Base-by-base conservation (phyloP, 2,797 vertebrate species). In the Ctenopoma kingsleyae region DNA sequence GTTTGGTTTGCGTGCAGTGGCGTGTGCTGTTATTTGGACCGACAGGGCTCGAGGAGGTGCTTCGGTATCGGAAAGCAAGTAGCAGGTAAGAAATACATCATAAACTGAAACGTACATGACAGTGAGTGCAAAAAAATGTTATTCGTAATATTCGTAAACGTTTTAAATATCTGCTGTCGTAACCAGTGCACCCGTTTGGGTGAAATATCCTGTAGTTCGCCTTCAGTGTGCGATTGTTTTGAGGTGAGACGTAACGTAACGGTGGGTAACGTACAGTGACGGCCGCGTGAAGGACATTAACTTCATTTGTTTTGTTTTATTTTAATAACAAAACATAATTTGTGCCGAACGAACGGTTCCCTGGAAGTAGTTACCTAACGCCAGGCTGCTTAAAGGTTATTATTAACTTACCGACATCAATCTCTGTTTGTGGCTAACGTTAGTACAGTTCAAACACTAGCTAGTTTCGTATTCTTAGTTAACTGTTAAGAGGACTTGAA, bases 1-100 rank as follows among this genome's bases (percentile, higher is more conserved):
- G 83, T 25, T 88, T 87, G 68, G 66, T 57, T 38, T 57, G 74
- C 48, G 53, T 50, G 51, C 8, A 6, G 19, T 19, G 15, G 58
- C 27, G 12, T 64, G 35, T 12, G 0, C 57, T 54, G 61, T 58
- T 53, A 53, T 48, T 48, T 3, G 27, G 49, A 59, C 53, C 5
- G 48, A 64, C 61, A 5, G 12, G 68, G 44, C 40, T 64, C 36
- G 2, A 15, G 11, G 56, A 65, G 30, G 50, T 54, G 47, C 49
- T 4, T 8, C 5, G 0, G 57, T 5, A 2, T 35, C 4, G 30
- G 12, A 20, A 41, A 27, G 44, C 4, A 5, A 53, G 1, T 2
- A 20, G 5, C n/a, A 9, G 1, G 8, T 20, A 6, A 7, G 20
- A 11, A 8, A 25, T 20, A 67, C 6, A 0, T 17, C 8, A 22